Base-by-base conservation (phyloP, 2,113 vertebrate species). In the Dunckerocampus dactyliophorus region DNA sequence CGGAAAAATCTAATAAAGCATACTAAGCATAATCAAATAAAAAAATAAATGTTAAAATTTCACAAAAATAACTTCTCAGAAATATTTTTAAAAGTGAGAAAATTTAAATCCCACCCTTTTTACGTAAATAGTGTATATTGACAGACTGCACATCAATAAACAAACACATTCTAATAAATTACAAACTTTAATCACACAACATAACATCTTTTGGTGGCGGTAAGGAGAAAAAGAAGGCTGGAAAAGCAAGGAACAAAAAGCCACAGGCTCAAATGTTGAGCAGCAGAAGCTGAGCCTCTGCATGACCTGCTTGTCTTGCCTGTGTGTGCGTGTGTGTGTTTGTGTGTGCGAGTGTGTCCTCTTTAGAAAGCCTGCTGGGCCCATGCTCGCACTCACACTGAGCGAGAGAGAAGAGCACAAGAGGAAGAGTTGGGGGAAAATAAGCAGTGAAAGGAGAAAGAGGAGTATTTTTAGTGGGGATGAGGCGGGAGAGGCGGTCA, bases 291-390 rank as follows among this genome's bases (percentile, higher is more conserved):
- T 47, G 69, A 70, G 76, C 51, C 63, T 67, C 75, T 76, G 74
- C 74, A 71, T 81, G 71, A 73, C 78, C 75, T 75, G 75, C 39
- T 28, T 67, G 22, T 69, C 57, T 73, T 69, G 66, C 57, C 45
- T 52, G 15, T 51, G 47, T 57, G 56, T 63, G 47, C 57, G 62
- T 68, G 63, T 50, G 53, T 37, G 49, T 56, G 52, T 64, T 47
- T 51, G 53, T 63, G 65, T 55, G 57, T 62, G 47, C 65, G 67
- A 39, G 60, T 47, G 19, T 61, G 61, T 48, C 11, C 24, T 12
- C 55, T 63, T 62, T 51, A 81, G 79, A 80, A 85, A 79, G 77
- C 78, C 86, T 62, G 72, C 82, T 83, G 79, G 81, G 82, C 79
- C 72, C 58, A 17, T 65, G 71, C 79, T 83, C 71, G 80, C 70